Percentiles rank a stretch among this genome's conserved stretches.
These are phyloP conservation scores for Byasa hedistus DNA, from an alignment of 2,888 invertebrate genomes.

Conservation along the genomic window DNA sequence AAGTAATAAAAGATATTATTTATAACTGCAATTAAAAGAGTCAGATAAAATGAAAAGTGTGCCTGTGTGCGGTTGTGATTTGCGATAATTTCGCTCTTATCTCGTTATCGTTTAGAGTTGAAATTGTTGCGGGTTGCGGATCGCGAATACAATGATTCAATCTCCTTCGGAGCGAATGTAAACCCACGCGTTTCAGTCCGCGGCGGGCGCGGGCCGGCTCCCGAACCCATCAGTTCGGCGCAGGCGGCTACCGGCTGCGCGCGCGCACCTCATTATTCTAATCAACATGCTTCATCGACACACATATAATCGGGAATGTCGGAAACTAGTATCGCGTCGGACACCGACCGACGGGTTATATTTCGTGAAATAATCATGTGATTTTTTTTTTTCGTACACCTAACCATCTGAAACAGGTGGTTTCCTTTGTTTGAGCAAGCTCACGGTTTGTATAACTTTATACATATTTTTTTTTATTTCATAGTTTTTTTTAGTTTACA, in stretches of 20 bases:
- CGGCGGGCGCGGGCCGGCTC: slow-evolving; percentile 54
- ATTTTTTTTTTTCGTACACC: slow-evolving; percentile 29
- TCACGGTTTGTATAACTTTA: slow-evolving; percentile 24
- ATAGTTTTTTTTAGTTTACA: too few relatives aligned
- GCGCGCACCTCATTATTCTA: slow-evolving; percentile 49
- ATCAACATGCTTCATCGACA: slow-evolving; percentile 44
- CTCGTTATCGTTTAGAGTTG: slow-evolving; percentile 40
- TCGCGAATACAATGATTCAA: slow-evolving; percentile 45
- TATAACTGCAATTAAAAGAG: slow-evolving; percentile 31
- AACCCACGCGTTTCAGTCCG: slow-evolving; percentile 68
- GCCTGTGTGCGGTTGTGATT: slow-evolving; percentile 18
- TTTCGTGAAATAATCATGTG: slow-evolving; percentile 22
- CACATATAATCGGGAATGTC: slow-evolving; percentile 33
- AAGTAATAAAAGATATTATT: slow-evolving; percentile 31
- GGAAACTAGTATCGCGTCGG: slow-evolving; percentile 31
- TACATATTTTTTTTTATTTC: slow-evolving; percentile 3
- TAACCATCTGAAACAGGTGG: slow-evolving; percentile 16
- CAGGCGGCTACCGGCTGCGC: slow-evolving; percentile 54
- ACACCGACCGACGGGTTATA: slow-evolving; percentile 30
- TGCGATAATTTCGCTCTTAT: slow-evolving; percentile 20
- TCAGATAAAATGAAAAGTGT: slow-evolving; percentile 30
- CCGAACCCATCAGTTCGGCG: slow-evolving; percentile 58
- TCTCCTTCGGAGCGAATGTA: slow-evolving; percentile 41
- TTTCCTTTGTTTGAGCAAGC: slow-evolving; percentile 27
- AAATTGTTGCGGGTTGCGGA: slow-evolving; percentile 39